These are phyloP conservation scores for Pseudorhiza aurosa DNA, from an alignment of 30 jellyfish, hydroid and myxozoan genomes.

Conservation along the genomic window DNA sequence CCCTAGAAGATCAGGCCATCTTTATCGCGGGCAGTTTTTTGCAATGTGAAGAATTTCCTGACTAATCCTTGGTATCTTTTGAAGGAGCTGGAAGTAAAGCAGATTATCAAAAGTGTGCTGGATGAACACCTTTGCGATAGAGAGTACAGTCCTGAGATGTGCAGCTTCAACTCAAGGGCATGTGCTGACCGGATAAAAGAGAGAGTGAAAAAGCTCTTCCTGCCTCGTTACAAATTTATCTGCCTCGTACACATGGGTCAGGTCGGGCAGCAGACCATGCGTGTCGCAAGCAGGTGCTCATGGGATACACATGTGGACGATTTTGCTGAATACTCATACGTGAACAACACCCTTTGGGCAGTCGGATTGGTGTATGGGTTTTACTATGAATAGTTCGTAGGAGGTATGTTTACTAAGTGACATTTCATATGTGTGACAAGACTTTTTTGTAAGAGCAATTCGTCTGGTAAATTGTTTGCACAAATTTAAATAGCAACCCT, in stretches of 20 bases:
- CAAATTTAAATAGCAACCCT: too few species aligned
- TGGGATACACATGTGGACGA: slow-evolving; percentile 76
- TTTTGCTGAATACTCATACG: slow-evolving; percentile 49
- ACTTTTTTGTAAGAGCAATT: too few species aligned
- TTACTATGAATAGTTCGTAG: slow-evolving; percentile 36
- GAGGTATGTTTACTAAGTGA: slow-evolving; percentile 37
- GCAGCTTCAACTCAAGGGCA: slow-evolving; percentile 51
- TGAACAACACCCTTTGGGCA: slow-evolving; percentile 66
- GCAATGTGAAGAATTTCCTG: too few species aligned
- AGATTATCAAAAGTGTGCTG: slow-evolving; percentile 37
- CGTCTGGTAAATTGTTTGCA: too few species aligned
- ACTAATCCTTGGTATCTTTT: too few species aligned
- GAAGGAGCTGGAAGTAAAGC: slow-evolving; percentile 59
- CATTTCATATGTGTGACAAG: too few species aligned
- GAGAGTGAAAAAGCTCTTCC: slow-evolving; percentile 57
- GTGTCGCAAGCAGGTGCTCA: slow-evolving; percentile 77
- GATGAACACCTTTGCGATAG: slow-evolving; percentile 51
- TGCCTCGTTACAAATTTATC: slow-evolving; percentile 65
- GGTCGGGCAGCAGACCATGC: slow-evolving; percentile 58
- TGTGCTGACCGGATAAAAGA: slow-evolving; percentile 60
- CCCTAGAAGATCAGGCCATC: too few species aligned
- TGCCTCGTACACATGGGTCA: slow-evolving; percentile 76
- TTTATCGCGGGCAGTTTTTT: too few species aligned
- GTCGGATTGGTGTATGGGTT: slow-evolving; percentile 72
- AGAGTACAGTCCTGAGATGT: slow-evolving; percentile 58